phyloP scores from a whole-genome alignment of 2,113 vertebrate genomes.

The Tetrao urogallus region DNA sequence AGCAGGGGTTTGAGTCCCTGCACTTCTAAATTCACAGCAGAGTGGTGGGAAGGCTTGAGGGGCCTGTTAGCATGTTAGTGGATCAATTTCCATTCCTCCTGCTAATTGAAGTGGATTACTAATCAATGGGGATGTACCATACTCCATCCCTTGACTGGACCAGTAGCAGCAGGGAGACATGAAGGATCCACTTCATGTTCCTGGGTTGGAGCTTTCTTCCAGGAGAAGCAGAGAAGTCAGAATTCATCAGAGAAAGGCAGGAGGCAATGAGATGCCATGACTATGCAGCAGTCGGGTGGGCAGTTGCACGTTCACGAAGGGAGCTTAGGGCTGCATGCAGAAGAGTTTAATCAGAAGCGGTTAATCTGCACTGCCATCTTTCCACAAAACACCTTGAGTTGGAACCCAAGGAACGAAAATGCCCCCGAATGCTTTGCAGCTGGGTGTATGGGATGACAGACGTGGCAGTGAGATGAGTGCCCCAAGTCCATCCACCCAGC shows the following conservation, averaged over 20 bases:
- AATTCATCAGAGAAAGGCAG: neutral
- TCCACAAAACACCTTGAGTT: constrained; percentile 25
- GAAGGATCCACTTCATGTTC: neutral
- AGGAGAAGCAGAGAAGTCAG: neutral
- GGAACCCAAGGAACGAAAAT: neutral
- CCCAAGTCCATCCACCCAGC: neutral
- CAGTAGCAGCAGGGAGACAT: neutral
- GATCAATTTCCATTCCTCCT: neutral
- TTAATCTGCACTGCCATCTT: constrained; percentile 5
- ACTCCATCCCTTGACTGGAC: neutral
- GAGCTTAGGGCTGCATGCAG: neutral
- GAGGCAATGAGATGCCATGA: neutral
- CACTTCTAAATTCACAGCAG: neutral
- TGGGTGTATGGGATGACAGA: neutral
- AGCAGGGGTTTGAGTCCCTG: neutral
- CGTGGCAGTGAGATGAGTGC: neutral
- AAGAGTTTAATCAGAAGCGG: neutral
- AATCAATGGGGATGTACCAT: fast-evolving
- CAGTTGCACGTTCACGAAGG: fast-evolving
- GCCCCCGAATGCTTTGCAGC: neutral
- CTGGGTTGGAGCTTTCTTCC: neutral
- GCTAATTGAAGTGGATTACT: neutral
- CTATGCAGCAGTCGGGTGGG: neutral
- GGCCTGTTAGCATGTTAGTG: neutral
- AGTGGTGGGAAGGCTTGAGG: neutral